These are phyloP conservation scores for Tupaia chinensis DNA, from an alignment of 2,113 vertebrate species.

Conservation along the genomic window DNA sequence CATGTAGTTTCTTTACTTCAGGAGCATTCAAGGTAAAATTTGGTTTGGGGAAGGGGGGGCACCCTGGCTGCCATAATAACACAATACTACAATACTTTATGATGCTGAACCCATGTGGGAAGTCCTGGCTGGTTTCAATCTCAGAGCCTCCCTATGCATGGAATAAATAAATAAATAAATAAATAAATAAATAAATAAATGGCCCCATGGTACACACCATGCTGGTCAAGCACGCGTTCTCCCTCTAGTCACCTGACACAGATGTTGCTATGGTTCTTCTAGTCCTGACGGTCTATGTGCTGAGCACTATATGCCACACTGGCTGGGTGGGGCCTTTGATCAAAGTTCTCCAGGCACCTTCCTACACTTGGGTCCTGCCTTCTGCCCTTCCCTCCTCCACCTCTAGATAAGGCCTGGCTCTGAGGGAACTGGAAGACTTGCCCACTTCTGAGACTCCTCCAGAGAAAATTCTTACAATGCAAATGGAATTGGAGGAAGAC, in stretches of 20 bases:
- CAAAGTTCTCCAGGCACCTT: neutral
- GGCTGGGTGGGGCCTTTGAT: neutral
- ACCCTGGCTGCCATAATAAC: no score
- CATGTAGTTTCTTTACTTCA: neutral
- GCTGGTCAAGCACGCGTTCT: neutral
- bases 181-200: no score
- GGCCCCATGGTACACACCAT: accelerated
- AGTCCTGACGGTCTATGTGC: neutral
- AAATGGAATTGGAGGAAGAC: neutral
- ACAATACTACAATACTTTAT: no score
- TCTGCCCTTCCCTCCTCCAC: accelerated
- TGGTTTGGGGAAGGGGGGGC: neutral
- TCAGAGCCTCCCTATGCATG: no score
- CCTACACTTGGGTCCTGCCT: neutral
- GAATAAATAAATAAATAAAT: no score
- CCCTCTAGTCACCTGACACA: neutral
- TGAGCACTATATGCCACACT: neutral
- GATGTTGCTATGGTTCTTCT: neutral
- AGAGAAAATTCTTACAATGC: neutral
- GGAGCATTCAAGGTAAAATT: neutral
- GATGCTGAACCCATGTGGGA: no score
- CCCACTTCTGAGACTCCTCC: neutral
- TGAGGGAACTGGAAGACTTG: neutral
- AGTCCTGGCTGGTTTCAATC: no score
- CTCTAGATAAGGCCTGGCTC: neutral